These are phyloP conservation scores for Acanthiza pusilla DNA, from an alignment of 2,797 vertebrate species.

Conservation along the genomic window DNA sequence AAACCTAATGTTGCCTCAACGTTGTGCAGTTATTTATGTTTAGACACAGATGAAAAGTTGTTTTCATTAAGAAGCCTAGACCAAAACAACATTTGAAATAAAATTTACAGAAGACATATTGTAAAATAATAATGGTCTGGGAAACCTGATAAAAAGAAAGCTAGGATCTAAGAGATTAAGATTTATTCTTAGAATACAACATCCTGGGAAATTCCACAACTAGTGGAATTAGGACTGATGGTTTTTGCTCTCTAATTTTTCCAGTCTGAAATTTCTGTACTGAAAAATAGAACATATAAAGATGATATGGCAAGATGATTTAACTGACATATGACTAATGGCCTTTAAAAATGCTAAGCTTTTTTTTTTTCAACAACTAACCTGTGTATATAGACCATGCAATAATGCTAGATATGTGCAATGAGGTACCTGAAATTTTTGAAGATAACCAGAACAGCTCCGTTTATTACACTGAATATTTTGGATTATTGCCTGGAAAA, in stretches of 20 bases:
- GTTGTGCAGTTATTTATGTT: neutral
- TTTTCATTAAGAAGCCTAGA: neutral
- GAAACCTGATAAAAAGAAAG: neutral
- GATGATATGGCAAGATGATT: slow-evolving; percentile 6
- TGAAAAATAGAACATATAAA: neutral
- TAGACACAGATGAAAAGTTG: neutral
- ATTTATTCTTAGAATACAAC: neutral
- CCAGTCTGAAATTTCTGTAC: neutral
- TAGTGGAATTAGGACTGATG: neutral
- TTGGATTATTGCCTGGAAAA: neutral
- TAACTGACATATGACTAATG: slow-evolving; percentile 37
- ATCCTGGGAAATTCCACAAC: neutral
- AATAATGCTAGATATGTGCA: neutral
- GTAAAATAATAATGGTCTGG: neutral
- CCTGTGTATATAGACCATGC: neutral
- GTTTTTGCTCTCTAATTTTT: neutral
- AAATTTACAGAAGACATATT: neutral
- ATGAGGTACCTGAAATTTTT: neutral
- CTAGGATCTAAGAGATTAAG: neutral
- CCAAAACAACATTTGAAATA: neutral
- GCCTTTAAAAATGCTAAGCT: neutral
- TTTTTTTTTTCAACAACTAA: neutral
- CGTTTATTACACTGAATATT: neutral
- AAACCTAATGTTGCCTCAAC: neutral
- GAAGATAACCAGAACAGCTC: neutral